Evolutionary conservation across 2,888 invertebrate genomes (phyloP), one percentile per base, ranked within the genome.

Genomic region (Xylocampa areola): DNA sequence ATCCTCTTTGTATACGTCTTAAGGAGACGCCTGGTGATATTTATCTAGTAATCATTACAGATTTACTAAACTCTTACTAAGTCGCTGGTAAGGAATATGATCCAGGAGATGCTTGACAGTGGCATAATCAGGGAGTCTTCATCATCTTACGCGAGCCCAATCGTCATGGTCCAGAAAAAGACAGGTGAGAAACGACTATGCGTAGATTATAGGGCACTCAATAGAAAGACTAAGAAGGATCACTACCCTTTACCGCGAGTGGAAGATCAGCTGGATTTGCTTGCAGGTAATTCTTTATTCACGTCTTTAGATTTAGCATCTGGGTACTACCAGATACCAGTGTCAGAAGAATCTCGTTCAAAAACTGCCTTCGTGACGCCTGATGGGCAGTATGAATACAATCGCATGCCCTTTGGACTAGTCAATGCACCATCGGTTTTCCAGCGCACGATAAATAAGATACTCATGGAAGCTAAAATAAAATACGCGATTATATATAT

Each of bases 301-400:
- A 33, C 16, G 3, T 16, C 33, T 16, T 6, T 33, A 8, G 33
- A 33, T 10, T 4, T 33, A 3, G 33, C 33, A 0, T 33, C 33
- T 1, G 13, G 35, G 7, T 7, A 43, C 8, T 29, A 41, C 11
- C 40, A 41, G n/a, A 29, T 41, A 0, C 29, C 40, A 0, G 10
- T 41, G 5, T 4, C n/a, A 1, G 29, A 29, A n/a, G 3, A 41
- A 5, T 29, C 17, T 11, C 17, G 40, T 2, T 5, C n/a, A 5
- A 29, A 29, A 6, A 41, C 40, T 7, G 40, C 40, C 0, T 41
- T 41, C 14, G 40, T 41, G 6, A 41, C 40, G 0, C 40, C 40
- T 1, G 40, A 41, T n/a, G 33, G 33, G 16, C 33, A 33, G 8
- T 33, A 10, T 16, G 33, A 33, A 8, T 33, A 11, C 5, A 33